Percentiles rank a stretch among this genome's conserved stretches.
These are phyloP conservation scores for Tenthredo scrophulariae DNA, from an alignment of 2,888 invertebrate species.

Conservation along the genomic window DNA sequence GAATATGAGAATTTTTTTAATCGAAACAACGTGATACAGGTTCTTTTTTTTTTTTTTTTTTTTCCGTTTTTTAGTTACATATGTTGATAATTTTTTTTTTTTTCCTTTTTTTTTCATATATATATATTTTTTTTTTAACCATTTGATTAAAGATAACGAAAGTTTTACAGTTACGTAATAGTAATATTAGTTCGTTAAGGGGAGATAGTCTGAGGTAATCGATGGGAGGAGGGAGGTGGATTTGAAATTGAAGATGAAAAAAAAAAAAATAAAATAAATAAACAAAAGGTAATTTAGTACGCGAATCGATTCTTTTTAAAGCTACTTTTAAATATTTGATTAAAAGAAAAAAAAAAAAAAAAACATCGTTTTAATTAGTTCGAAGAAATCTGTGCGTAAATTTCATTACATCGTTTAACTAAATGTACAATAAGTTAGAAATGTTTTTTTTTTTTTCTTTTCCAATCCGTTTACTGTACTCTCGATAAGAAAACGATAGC, in stretches of 20 bases:
- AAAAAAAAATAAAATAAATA: background rate
- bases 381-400: background rate
- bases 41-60: slow-evolving; percentile 30
- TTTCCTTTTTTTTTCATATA: background rate
- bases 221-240: background rate
- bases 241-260: background rate
- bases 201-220: slow-evolving; percentile 49
- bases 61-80: slow-evolving; percentile 25
- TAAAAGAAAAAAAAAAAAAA: background rate
- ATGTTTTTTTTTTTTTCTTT: slow-evolving; percentile 44
- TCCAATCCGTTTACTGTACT: slow-evolving; percentile 7
- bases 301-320: slow-evolving; percentile 9
- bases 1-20: slow-evolving; percentile 2
- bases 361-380: slow-evolving; percentile 15
- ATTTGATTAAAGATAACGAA: slow-evolving; percentile 33
- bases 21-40: slow-evolving; percentile 41
- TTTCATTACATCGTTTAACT: background rate
- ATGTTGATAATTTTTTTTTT: background rate
- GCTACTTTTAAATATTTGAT: slow-evolving; percentile 4
- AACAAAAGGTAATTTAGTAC: background rate
- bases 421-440: background rate
- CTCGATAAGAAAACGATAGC: slow-evolving; percentile 24
- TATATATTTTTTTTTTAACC: slow-evolving; percentile 51
- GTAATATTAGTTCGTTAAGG: slow-evolving; percentile 51
- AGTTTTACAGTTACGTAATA: slow-evolving; percentile 54